A percentile compares a stretch with the other conserved stretches of the same genome.
Evolutionary conservation across 2,888 invertebrate genomes (phyloP).

Genomic region (Rhodophaea formosa): DNA sequence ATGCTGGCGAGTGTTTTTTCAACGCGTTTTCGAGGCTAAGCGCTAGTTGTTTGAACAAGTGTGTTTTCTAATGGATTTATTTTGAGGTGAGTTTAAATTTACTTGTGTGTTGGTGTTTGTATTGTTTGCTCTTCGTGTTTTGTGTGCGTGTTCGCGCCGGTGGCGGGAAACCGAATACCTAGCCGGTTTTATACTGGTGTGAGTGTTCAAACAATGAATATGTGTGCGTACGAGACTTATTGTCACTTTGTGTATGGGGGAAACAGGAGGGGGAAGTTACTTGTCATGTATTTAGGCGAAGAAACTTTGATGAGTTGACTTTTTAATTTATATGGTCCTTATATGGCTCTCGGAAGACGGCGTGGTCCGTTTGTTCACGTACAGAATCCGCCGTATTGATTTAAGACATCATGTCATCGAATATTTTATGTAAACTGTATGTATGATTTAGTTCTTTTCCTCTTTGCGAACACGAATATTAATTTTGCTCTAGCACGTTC

Average conservation of each 20-base stretch:
- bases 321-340: conserved; percentile 71
- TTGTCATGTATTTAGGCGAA: conserved; percentile 80
- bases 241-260: conserved; percentile 78
- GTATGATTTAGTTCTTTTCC: conserved; percentile 19
- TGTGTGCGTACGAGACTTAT: conserved; percentile 72
- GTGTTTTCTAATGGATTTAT: conserved; percentile 82
- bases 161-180: conserved; percentile 81
- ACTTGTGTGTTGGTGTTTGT: conserved; percentile 80
- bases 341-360: conserved; percentile 47
- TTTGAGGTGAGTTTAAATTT: conserved; percentile 82
- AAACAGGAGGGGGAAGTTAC: conserved; percentile 72
- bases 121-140: conserved; percentile 78
- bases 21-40: conserved; percentile 81
- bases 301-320: conserved; percentile 75
- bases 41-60: conserved; percentile 82
- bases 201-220: conserved; percentile 67
- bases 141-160: conserved; percentile 76
- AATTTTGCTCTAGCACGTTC: neutral
- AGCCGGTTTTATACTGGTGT: conserved; percentile 65
- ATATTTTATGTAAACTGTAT: conserved; percentile 56
- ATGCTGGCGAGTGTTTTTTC: conserved; percentile 77
- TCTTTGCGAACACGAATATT: neutral
- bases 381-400: conserved; percentile 53
- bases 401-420: conserved; percentile 63
- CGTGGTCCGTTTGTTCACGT: conserved; percentile 54